phyloP scores from a whole-genome alignment of 2,888 invertebrate genomes.

The Phyllotreta striolata region DNA sequence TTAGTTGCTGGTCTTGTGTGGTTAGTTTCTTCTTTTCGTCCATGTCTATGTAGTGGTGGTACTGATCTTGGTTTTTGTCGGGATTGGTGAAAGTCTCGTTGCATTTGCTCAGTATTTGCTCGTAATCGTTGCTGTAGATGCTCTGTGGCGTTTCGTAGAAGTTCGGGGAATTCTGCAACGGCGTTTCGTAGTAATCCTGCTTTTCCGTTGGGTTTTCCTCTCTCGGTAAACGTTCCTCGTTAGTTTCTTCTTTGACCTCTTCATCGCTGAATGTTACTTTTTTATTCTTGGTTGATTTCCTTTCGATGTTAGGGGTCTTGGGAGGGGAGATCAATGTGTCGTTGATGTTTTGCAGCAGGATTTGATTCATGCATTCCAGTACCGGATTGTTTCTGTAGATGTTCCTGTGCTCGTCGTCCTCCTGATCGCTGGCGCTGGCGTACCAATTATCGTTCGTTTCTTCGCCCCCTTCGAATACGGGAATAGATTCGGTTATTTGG shows the following conservation, averaged over 20 bases:
- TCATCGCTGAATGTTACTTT: slow-evolving; percentile 60
- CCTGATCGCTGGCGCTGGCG: slow-evolving; percentile 79
- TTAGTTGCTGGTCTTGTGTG: slow-evolving; percentile 47
- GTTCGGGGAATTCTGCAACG: slow-evolving; percentile 61
- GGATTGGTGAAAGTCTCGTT: slow-evolving; percentile 55
- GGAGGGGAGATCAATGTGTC: slow-evolving; percentile 60
- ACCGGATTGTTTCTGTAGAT: slow-evolving; percentile 84
- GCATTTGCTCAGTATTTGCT: slow-evolving; percentile 69
- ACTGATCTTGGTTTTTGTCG: slow-evolving; percentile 55
- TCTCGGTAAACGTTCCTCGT: slow-evolving; percentile 40
- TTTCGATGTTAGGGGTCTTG: slow-evolving; percentile 58
- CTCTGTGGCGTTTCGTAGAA: slow-evolving; percentile 74
- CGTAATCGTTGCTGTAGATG: slow-evolving; percentile 79
- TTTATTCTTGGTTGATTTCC: slow-evolving; percentile 55
- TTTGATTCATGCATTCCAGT: slow-evolving; percentile 86
- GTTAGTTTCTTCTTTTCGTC: slow-evolving; percentile 61
- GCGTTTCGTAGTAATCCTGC: slow-evolving; percentile 60
- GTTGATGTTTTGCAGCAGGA: slow-evolving; percentile 76
- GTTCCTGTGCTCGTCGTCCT: slow-evolving; percentile 73
- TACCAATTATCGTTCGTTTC: slow-evolving; percentile 78
- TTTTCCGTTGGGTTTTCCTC: slow-evolving; percentile 45
- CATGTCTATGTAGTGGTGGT: slow-evolving; percentile 66
- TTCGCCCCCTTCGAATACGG: slow-evolving; percentile 60
- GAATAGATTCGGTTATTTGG: slow-evolving; percentile 62
- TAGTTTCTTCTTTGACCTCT: slow-evolving; percentile 43